Conservation (phyloP, 2,797 vertebrate genomes). For the Perodicticus potto region DNA sequence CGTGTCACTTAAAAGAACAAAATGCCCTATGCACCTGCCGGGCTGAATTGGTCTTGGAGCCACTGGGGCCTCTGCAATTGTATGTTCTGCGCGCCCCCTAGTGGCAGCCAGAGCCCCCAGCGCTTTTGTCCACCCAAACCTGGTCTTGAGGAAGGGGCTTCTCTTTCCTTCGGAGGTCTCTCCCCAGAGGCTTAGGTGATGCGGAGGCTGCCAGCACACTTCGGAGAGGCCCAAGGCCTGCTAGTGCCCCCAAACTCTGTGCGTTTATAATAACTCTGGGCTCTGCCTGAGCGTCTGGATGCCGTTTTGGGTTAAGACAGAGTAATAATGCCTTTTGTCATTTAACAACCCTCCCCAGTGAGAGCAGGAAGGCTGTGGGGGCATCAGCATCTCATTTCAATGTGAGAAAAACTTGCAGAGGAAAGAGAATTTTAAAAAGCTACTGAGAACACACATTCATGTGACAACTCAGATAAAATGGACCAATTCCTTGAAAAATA, state of each 20-base stretch:
- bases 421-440: neutral
- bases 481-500: slow-evolving; percentile 50
- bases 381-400: neutral
- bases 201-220: neutral
- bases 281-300: neutral
- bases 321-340: neutral
- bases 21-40: neutral
- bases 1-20: neutral
- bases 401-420: neutral
- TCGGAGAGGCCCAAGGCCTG: neutral
- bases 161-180: neutral
- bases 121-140: neutral
- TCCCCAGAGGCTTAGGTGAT: neutral
- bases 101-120: neutral
- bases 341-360: neutral
- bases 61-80: neutral
- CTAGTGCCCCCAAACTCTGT: neutral
- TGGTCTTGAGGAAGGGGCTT: neutral
- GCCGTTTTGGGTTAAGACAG: neutral
- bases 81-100: slow-evolving; percentile 75
- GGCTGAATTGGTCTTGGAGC: neutral
- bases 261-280: neutral
- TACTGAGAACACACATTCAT: neutral
- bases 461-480: slow-evolving; percentile 13
- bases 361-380: neutral